Base-by-base conservation (phyloP, 2,888 invertebrate species). In the Gastrophysa polygoni region DNA sequence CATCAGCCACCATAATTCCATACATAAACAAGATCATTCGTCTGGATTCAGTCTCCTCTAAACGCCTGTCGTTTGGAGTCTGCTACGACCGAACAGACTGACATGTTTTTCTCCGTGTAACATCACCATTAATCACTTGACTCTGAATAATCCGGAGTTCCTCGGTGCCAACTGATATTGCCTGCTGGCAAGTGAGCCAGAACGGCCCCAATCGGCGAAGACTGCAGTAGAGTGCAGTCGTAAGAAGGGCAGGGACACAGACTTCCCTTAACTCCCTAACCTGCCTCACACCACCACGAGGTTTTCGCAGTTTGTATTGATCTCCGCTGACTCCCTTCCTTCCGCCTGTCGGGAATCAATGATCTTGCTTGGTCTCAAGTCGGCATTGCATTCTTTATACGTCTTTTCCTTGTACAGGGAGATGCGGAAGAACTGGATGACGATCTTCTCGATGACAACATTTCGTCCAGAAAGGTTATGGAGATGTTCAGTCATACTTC, bases 231-330 rank as follows among this genome's bases (percentile, higher is more conserved):
- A 77, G 75, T 78, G 76, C 77, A 77, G 62, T 67, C 61, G 68
- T 72, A 72, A 73, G 74, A 71, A 71, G 71, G 70, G 70, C 67
- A 68, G 70, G 65, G 24, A 24, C 69, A 24, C 69, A 71, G 75
- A 68, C 75, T 74, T 74, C n/a, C 32, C 14, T 38, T 10, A 10
- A 2, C 29, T 3, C 79, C 81, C 79, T 80, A 81, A 80, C 81
- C 80, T 80, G 73, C 80, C 81, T 73, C 80, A 80, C 80, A 79
- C 80, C 78, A 52, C 61, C 71, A 75, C 77, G 76, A 76, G 75
- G 74, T 77, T 76, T 77, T 59, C 57, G 51, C 75, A 77, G 77
- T 79, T 78, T 79, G 78, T 81, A 81, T 81, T 81, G 81, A 81
- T 81, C 80, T 80, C 78, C 71, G 66, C 72, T 72, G 74, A 75